Evolutionary conservation across 2,888 invertebrate genomes (phyloP).

Genomic region (Clunio marinus): DNA sequence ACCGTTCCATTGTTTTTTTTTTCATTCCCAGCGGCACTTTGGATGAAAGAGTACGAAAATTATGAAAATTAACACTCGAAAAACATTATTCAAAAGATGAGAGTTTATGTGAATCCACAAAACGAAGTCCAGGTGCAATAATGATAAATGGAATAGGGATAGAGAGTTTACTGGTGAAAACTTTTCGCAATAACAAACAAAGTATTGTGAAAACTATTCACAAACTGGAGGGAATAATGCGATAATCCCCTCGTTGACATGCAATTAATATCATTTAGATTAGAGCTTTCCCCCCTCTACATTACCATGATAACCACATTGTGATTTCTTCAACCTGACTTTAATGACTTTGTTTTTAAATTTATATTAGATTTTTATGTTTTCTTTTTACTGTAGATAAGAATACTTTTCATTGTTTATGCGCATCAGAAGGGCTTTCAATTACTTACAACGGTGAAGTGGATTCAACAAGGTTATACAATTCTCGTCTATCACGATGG

Average conservation of each 20-base stretch:
- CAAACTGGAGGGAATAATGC: not conserved
- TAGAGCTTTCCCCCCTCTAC: not conserved
- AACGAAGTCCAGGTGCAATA: constrained; percentile 28
- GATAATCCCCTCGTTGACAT: constrained; percentile 24
- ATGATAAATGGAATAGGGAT: constrained; percentile 22
- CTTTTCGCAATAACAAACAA: not conserved
- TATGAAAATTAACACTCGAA: constrained; percentile 19
- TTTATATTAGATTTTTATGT: not conserved
- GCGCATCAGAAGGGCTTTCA: constrained; percentile 44
- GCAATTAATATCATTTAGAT: constrained; percentile 30
- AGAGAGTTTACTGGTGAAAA: not conserved
- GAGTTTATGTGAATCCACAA: not conserved
- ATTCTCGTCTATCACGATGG: constrained; percentile 47
- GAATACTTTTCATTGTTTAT: no score
- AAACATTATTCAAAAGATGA: not conserved
- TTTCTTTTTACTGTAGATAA: constrained; percentile 44
- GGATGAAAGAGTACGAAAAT: constrained; percentile 15
- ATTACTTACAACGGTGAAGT: constrained; percentile 45
- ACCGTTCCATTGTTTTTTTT: not conserved
- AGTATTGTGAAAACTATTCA: not conserved
- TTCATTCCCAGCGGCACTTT: not conserved
- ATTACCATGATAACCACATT: no score
- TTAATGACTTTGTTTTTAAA: constrained; percentile 6
- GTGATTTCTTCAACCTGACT: no score
- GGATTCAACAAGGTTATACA: constrained; percentile 46